Percentiles rank a stretch among this genome's conserved stretches.
phyloP scores from a whole-genome alignment of 2,797 vertebrate genomes.

The Sparus aurata region DNA sequence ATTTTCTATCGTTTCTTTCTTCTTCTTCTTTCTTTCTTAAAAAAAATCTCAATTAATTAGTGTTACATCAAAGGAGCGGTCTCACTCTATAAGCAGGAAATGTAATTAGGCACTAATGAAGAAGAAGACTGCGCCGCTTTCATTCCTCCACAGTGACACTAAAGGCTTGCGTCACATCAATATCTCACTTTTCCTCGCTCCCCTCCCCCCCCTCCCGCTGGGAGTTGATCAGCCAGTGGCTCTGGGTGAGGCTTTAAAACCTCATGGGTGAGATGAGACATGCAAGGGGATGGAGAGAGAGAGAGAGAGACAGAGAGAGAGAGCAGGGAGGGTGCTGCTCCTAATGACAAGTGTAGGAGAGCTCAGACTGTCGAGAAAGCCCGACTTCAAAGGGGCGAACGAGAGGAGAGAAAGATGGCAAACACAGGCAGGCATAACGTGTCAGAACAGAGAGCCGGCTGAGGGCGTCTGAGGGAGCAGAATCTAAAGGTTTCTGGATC shows the following conservation, averaged over 20 bases:
- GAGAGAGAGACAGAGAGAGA: too few species aligned
- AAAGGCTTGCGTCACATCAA: constrained; percentile 60
- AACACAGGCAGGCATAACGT: constrained; percentile 37
- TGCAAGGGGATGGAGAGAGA: neutral
- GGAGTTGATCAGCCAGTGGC: constrained; percentile 62
- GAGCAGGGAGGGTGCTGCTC: constrained; percentile 16
- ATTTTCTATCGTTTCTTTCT: constrained; percentile 38
- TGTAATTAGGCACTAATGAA: constrained; percentile 78
- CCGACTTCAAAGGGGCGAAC: constrained; percentile 70
- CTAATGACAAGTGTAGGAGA: constrained; percentile 69
- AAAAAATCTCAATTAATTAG: constrained; percentile 72
- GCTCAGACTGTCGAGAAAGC: constrained; percentile 58
- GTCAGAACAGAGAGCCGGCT: constrained; percentile 55
- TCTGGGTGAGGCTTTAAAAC: constrained; percentile 60
- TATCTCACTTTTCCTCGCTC: constrained; percentile 43
- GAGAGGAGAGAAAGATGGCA: constrained; percentile 48
- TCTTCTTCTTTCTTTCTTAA: neutral
- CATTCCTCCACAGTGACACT: constrained; percentile 55
- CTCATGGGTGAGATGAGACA: constrained; percentile 55
- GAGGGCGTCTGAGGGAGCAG: constrained; percentile 34
- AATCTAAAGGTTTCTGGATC: constrained; percentile 31
- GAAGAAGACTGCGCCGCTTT: constrained; percentile 52
- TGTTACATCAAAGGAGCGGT: constrained; percentile 69
- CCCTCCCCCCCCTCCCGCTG: constrained; percentile 1
- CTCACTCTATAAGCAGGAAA: constrained; percentile 66